Base-by-base conservation (phyloP, 2,113 vertebrate genomes). In the Chaenogobius annularis region DNA sequence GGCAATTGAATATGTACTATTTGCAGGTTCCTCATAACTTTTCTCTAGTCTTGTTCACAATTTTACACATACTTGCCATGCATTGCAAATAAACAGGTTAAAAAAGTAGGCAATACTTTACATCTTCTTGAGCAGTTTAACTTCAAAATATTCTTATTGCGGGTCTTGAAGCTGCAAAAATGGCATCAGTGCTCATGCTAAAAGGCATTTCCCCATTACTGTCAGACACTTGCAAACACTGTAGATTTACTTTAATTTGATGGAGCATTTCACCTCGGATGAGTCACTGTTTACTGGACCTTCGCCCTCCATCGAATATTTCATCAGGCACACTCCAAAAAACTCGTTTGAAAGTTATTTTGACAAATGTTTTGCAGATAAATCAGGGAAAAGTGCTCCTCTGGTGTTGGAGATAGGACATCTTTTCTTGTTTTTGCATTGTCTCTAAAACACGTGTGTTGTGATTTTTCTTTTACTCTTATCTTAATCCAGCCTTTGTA, bases 191-290 rank as follows among this genome's bases (percentile, higher is more conserved):
- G 59, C 11, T 20, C 10, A 2, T 62, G 17, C 19, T n/a, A 43
- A 40, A 17, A 43, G n/a, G 46, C 43, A 13, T 69, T 65, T 75
- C 71, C 69, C 55, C 61, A 59, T 73, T 75, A 77, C 11, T 40
- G 35, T 43, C 61, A 22, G 4, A 26, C 55, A 58, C 54, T 22
- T 23, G 40, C 31, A 63, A 63, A 40, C 35, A 19, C 58, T 17
- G 26, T 9, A 35, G 58, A 61, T 35, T 61, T 61, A 35, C 13
- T 14, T 17, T 61, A 3, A 61, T 26, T 31, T 61, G 58, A 61
- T 61, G 22, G 22, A 59, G 23, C 11, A 31, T 26, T 59, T 59
- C 14, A 35, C 58, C 43, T 22, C 4, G 14, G 19, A 20, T 47
- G 46, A 73, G 62, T 70, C 19, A 12, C 14, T 52, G 40, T 78